These are phyloP conservation scores for Chrysomallon squamiferum DNA, from an alignment of 1,140 invertebrate genomes.

Conservation along the genomic window DNA sequence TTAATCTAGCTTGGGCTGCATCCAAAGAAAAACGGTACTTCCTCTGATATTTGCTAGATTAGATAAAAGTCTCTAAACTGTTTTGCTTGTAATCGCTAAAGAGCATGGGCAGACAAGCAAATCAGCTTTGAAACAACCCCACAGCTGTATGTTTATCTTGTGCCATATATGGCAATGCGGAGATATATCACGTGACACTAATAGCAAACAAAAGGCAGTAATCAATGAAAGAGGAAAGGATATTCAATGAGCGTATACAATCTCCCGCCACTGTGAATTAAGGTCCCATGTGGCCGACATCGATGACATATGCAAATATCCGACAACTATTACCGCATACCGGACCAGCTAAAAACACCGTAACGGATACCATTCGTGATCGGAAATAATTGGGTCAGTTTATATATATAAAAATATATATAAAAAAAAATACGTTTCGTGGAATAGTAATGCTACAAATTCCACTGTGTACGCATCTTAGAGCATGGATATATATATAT, in stretches of 20 bases:
- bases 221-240: slow-evolving; percentile 7
- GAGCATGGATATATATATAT: too few species aligned
- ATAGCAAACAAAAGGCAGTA: background rate
- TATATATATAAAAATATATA: too few species aligned
- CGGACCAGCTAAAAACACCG: too few species aligned
- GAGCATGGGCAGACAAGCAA: background rate
- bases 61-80: background rate
- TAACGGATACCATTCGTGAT: too few species aligned
- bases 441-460: too few species aligned
- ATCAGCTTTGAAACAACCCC: background rate
- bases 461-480: too few species aligned
- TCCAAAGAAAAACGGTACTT: slow-evolving; percentile 2
- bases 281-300: background rate
- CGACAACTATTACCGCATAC: too few species aligned
- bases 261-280: background rate
- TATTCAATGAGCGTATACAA: slow-evolving; percentile 1
- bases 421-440: too few species aligned
- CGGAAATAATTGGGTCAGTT: too few species aligned
- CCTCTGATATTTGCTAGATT: background rate
- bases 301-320: slow-evolving; percentile 3
- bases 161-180: slow-evolving; percentile 6
- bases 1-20: background rate
- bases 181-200: background rate
- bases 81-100: slow-evolving; percentile 2
- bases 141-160: slow-evolving; percentile 5